A percentile compares a stretch with the other conserved stretches of the same genome.
Conservation (phyloP, 1,140 invertebrate species). For the Zaprionus vittiger region DNA sequence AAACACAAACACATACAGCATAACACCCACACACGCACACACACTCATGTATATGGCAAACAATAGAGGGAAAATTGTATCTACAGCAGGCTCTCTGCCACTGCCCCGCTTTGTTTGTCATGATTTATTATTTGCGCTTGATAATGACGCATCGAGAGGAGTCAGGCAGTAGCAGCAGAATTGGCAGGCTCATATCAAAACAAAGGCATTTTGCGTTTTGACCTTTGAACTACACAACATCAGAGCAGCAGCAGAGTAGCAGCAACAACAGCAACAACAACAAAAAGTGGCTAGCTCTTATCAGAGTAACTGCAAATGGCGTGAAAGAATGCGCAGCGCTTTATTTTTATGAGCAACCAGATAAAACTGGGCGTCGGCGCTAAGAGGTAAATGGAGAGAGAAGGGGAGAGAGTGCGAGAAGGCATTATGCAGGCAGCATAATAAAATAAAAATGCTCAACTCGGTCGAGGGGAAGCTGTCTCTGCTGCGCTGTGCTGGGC, state of each 20-base stretch:
- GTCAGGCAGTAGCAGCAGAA: slow-evolving; percentile 42
- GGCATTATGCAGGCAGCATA: slow-evolving; percentile 77
- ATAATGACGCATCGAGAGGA: slow-evolving; percentile 69
- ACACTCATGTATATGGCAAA: slow-evolving; percentile 40
- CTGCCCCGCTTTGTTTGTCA: slow-evolving; percentile 44
- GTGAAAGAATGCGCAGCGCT: slow-evolving; percentile 82
- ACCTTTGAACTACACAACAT: slow-evolving; percentile 57
- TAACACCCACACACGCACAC: slow-evolving; percentile 4
- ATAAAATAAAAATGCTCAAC: slow-evolving; percentile 76
- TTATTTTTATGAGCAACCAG: slow-evolving; percentile 79
- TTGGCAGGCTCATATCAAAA: slow-evolving; percentile 77
- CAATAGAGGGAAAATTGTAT: slow-evolving; percentile 60
- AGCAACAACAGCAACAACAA: slow-evolving; percentile 7
- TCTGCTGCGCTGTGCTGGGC: background rate
- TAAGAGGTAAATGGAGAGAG: background rate
- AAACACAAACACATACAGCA: slow-evolving; percentile 25
- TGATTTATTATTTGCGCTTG: slow-evolving; percentile 82
- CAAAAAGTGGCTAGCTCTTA: slow-evolving; percentile 73
- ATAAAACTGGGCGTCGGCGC: slow-evolving; percentile 60
- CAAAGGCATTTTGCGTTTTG: slow-evolving; percentile 73
- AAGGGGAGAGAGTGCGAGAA: background rate
- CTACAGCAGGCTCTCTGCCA: slow-evolving; percentile 5
- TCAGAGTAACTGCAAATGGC: slow-evolving; percentile 81
- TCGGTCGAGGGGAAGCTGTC: slow-evolving; percentile 17
- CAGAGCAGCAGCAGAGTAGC: background rate